Percentiles rank a stretch among this genome's conserved stretches.
These are phyloP conservation scores for Melieria omissa DNA, from an alignment of 2,888 invertebrate species.

Conservation along the genomic window DNA sequence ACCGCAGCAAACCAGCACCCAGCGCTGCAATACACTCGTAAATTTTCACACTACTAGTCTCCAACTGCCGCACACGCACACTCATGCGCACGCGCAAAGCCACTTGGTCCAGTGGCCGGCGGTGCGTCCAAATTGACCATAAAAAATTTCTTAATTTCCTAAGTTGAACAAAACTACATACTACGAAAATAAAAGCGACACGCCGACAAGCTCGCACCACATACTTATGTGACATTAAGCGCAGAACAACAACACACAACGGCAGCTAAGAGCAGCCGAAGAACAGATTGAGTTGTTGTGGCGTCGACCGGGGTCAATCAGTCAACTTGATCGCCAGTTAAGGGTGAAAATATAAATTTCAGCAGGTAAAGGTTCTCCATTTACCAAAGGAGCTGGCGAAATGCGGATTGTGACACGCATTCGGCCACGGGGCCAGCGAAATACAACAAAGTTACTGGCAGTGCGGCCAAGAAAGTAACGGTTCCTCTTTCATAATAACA, in stretches of 20 bases:
- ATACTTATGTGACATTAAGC: background rate
- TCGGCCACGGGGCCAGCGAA: too few relatives aligned
- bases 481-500: too few relatives aligned
- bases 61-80: too few relatives aligned
- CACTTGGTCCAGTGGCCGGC: background rate
- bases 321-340: background rate
- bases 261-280: constrained; percentile 7
- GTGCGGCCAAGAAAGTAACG: too few relatives aligned
- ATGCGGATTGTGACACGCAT: too few relatives aligned
- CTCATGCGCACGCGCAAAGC: too few relatives aligned
- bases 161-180: constrained; percentile 38
- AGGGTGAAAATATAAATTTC: constrained; percentile 25
- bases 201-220: constrained; percentile 9
- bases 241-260: background rate
- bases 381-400: too few relatives aligned
- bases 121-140: constrained; percentile 56
- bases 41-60: too few relatives aligned
- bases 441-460: too few relatives aligned
- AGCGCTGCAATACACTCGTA: background rate
- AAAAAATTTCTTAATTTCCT: constrained; percentile 61
- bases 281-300: constrained; percentile 26
- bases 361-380: too few relatives aligned
- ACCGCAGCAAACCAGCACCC: background rate
- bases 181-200: constrained; percentile 39
- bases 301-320: constrained; percentile 17